Conservation (phyloP, 2,888 invertebrate genomes). For the Heteromyza rotundicornis region DNA sequence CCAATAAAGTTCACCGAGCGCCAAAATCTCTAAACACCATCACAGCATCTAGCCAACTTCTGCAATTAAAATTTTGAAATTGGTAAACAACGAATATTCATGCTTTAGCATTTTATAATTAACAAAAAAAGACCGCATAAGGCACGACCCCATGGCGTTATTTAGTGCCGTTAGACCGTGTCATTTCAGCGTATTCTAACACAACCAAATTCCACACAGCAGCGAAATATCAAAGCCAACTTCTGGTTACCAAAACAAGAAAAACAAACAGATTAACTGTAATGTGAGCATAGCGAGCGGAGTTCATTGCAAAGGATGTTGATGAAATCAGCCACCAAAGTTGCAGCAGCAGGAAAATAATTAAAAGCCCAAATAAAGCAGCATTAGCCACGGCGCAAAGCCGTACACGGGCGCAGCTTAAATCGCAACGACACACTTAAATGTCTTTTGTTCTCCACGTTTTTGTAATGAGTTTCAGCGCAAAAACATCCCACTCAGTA, state of each 20-base stretch:
- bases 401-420: too few species aligned
- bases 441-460: too few species aligned
- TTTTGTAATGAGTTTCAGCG: too few species aligned
- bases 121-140: slow-evolving; percentile 31
- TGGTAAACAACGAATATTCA: slow-evolving; percentile 53
- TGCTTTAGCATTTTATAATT: slow-evolving; percentile 52
- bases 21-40: too few species aligned
- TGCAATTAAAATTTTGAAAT: slow-evolving; percentile 53
- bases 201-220: not conserved
- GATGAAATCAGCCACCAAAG: too few species aligned
- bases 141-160: not conserved
- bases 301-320: not conserved
- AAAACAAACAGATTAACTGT: slow-evolving; percentile 53
- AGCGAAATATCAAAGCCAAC: slow-evolving; percentile 12
- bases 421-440: too few species aligned
- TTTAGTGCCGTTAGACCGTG: not conserved
- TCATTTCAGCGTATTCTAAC: not conserved
- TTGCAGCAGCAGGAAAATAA: too few species aligned
- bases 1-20: too few species aligned
- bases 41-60: slow-evolving; percentile 39
- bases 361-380: not conserved
- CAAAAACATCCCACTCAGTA: too few species aligned
- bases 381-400: too few species aligned
- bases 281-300: slow-evolving; percentile 13
- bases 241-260: slow-evolving; percentile 22